Base-by-base conservation (phyloP, 2,113 vertebrate species). In the Corydoras maculifer region DNA sequence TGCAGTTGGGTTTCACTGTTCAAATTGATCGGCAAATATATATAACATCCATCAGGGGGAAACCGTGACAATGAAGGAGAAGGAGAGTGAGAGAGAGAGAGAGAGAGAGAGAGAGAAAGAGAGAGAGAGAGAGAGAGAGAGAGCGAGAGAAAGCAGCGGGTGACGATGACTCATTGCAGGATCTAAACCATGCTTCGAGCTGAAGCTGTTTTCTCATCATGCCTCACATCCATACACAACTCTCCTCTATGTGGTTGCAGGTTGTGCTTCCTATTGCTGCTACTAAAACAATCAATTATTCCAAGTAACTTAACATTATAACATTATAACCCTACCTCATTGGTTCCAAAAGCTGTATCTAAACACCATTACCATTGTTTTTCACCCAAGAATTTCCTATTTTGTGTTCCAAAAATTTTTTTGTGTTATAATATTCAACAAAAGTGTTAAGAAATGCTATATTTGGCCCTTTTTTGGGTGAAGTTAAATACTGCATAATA, bases 141-240 rank as follows among this genome's bases (percentile, higher is more conserved):
- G 62, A 72, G 70, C 59, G 62, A 65, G 62, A 32, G 55, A 65
- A 53, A 55, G 35, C 58, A 62, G 69, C 70, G 70, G 72, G 65
- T 25, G 72, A 73, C 69, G 76, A 77, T 77, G 76, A 77, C 65
- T 72, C 70, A 72, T 65, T 58, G 54, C 70, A n/a, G 63, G 68
- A 62, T 62, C 70, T 73, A 66, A 64, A 63, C 67, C 66, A 50
- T 25, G 62, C 65, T 61, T 57, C 5, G 61, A 65, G 58, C 67
- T 35, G 62, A 77, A 43, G 62, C 68, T 49, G 9, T 49, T 50
- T 58, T 58, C 70, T 57, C 15, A 30, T 64, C 62, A 58, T 57
- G 62, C 70, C 25, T 35, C 55, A 49, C 12, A 65, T 57, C 54
- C 31, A 50, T 65, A 65, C 64, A 72, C 58, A 65, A 62, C 43